These are phyloP conservation scores for Xanthia togata DNA, from an alignment of 2,888 invertebrate species.

Conservation along the genomic window DNA sequence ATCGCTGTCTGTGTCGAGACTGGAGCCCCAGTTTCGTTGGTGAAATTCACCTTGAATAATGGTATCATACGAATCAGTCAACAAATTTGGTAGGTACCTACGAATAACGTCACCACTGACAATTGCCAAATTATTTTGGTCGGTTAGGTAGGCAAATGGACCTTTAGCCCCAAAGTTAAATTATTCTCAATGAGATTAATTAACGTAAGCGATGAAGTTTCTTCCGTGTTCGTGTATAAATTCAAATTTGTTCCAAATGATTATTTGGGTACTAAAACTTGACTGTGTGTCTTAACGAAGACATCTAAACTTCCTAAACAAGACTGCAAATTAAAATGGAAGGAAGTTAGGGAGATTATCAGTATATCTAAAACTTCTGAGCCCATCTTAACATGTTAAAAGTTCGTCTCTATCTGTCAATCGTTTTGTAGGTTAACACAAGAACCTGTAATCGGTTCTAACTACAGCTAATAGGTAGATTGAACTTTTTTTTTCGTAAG, in stretches of 20 bases:
- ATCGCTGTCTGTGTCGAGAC: too few relatives aligned
- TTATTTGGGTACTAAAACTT: conserved; percentile 34
- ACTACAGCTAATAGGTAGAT: too few relatives aligned
- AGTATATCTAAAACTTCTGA: not conserved
- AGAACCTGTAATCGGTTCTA: too few relatives aligned
- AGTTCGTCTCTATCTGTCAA: too few relatives aligned
- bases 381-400: too few relatives aligned
- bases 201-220: conserved; percentile 18
- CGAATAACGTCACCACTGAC: not conserved
- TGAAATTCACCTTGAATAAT: too few relatives aligned
- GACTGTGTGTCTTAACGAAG: not conserved
- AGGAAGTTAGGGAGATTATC: not conserved
- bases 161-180: not conserved
- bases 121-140: not conserved
- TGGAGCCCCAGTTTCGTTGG: too few relatives aligned
- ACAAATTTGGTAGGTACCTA: not conserved
- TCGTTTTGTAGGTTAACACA: too few relatives aligned
- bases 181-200: conserved; percentile 21
- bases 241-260: too few relatives aligned
- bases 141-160: not conserved
- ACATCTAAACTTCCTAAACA: conserved; percentile 24
- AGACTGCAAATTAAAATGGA: conserved; percentile 12
- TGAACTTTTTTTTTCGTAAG: too few relatives aligned
- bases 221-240: not conserved
- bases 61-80: too few relatives aligned